These are phyloP conservation scores for Drosophila navojoa DNA, from an alignment of 1,140 invertebrate genomes.

Conservation along the genomic window DNA sequence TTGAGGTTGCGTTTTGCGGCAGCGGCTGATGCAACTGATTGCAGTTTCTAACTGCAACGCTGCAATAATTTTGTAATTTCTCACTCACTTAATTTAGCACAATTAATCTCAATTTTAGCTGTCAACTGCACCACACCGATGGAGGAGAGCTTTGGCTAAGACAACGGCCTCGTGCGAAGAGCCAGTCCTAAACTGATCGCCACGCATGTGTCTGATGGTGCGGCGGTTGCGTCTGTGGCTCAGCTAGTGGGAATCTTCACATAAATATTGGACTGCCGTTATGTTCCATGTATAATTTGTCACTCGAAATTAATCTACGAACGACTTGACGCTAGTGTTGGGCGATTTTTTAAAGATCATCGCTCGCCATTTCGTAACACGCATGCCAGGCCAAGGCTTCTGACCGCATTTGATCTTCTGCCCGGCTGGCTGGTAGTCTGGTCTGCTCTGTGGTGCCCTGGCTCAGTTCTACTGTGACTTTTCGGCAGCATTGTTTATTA, in stretches of 20 bases:
- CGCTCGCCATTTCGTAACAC: slow-evolving; percentile 21
- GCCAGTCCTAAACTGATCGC: slow-evolving; percentile 23
- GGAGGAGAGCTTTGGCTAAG: slow-evolving; percentile 15
- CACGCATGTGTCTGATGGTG: slow-evolving; percentile 35
- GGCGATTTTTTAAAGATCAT: slow-evolving; percentile 39
- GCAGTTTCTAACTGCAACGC: slow-evolving; percentile 75
- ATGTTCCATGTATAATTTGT: slow-evolving; percentile 76
- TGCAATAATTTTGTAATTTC: slow-evolving; percentile 80
- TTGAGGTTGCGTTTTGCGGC: slow-evolving; percentile 16
- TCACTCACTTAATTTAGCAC: slow-evolving; percentile 80
- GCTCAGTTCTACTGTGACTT: slow-evolving; percentile 7
- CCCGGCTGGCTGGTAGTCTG: background rate
- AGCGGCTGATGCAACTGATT: slow-evolving; percentile 69
- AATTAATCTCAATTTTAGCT: slow-evolving; percentile 81
- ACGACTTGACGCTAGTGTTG: slow-evolving; percentile 31
- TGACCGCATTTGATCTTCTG: slow-evolving; percentile 40
- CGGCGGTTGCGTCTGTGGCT: slow-evolving; percentile 36
- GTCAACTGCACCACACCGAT: slow-evolving; percentile 53
- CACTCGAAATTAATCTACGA: slow-evolving; percentile 76
- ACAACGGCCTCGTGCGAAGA: slow-evolving; percentile 23
- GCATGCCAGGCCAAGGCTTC: slow-evolving; percentile 19
- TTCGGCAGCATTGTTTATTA: slow-evolving; percentile 63
- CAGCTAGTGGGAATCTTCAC: slow-evolving; percentile 67
- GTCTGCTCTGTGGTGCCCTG: slow-evolving; percentile 2
- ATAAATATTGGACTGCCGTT: slow-evolving; percentile 78